phyloP scores from a whole-genome alignment of 2,113 vertebrate species.

The Atherinomorus stipes region DNA sequence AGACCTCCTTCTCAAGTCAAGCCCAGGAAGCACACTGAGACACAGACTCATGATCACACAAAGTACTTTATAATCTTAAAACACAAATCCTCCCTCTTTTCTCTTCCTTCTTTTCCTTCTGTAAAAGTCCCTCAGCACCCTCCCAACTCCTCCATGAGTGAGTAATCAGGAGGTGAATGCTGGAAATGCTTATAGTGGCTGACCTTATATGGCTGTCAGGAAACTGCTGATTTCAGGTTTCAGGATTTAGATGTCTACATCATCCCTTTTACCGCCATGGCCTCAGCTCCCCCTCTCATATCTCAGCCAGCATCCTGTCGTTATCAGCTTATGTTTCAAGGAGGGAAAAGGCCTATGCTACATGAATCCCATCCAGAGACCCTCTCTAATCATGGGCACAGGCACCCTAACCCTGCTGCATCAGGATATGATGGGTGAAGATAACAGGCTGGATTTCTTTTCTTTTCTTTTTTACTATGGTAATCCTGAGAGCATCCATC shows the following conservation, averaged over 20 bases:
- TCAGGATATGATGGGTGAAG: background rate
- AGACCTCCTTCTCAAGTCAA: constrained; percentile 2
- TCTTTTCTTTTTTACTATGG: background rate
- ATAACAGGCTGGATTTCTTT: constrained; percentile 24
- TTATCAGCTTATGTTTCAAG: constrained; percentile 71
- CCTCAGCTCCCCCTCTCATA: constrained; percentile 13
- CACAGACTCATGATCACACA: constrained; percentile 10
- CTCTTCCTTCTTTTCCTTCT: constrained; percentile 9
- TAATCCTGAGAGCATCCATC: background rate
- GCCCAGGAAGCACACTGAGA: background rate
- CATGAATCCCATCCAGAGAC: constrained; percentile 1
- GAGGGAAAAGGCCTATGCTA: constrained; percentile 25
- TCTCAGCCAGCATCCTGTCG: constrained; percentile 64
- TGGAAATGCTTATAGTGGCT: constrained; percentile 58
- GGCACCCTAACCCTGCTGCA: too few relatives aligned
- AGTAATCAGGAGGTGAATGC: constrained; percentile 59
- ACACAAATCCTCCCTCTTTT: background rate
- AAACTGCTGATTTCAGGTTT: constrained; percentile 73
- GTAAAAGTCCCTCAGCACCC: background rate
- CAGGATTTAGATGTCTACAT: constrained; percentile 31
- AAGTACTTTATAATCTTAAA: constrained; percentile 6
- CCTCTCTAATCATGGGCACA: too few relatives aligned
- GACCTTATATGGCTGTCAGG: constrained; percentile 67
- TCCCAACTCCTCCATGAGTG: constrained; percentile 11
- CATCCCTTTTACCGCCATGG: constrained; percentile 26